Evolutionary conservation across 2,797 vertebrate genomes (phyloP).

Genomic region (Anolis apletophallus): DNA sequence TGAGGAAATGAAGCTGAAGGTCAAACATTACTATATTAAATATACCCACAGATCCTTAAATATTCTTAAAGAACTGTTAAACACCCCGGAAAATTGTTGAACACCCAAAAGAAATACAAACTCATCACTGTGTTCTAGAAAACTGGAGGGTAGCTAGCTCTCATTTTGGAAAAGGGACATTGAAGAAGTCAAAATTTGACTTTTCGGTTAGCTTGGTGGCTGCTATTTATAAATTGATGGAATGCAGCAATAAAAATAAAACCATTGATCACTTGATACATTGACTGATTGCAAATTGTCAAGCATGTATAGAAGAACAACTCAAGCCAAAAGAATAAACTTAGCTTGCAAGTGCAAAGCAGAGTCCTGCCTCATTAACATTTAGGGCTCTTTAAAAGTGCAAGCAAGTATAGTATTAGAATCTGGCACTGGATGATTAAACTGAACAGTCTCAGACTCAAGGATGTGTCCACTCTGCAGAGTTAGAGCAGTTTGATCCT

Average conservation of each 20-base stretch:
- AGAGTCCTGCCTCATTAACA: neutral
- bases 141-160: neutral
- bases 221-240: neutral
- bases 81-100: too few relatives aligned
- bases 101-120: neutral
- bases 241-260: neutral
- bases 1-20: neutral
- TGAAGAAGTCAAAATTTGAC: neutral
- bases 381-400: neutral
- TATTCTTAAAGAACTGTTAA: neutral
- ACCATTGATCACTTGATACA: neutral
- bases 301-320: neutral
- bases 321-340: neutral
- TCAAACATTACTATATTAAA: neutral
- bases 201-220: neutral
- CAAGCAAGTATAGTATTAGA: neutral
- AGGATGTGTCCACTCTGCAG: too few relatives aligned
- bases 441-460: neutral
- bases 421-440: neutral
- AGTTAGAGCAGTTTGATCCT: too few relatives aligned
- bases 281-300: too few relatives aligned
- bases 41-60: neutral
- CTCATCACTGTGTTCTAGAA: neutral
- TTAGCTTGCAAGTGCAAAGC: neutral
- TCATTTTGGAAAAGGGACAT: neutral